phyloP scores from a whole-genome alignment of 2,113 vertebrate genomes.

The Rhea americana region DNA sequence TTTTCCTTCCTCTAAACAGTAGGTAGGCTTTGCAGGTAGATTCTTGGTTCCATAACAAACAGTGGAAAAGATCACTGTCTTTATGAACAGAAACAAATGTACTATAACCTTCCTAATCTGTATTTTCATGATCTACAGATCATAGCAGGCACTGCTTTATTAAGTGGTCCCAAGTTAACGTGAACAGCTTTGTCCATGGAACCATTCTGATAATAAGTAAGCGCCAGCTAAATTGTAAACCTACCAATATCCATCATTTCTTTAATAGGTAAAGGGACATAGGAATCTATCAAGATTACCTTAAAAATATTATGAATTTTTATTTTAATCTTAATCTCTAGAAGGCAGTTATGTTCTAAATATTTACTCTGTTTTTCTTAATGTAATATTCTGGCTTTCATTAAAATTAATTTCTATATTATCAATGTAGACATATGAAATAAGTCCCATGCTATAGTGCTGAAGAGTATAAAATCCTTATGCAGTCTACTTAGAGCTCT shows the following conservation, averaged over 20 bases:
- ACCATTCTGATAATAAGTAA: not conserved
- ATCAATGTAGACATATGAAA: not conserved
- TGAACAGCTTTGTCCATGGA: not conserved
- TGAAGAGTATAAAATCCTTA: not conserved
- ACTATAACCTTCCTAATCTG: not conserved
- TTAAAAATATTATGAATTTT: not conserved
- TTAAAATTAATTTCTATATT: not conserved
- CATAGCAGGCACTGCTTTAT: not conserved
- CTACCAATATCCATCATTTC: not conserved
- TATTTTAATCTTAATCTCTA: not conserved
- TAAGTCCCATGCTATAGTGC: not conserved
- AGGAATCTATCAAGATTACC: not conserved
- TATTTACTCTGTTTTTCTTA: not conserved
- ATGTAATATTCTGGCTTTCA: not conserved
- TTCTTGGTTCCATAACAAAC: not conserved
- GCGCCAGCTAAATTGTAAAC: not conserved
- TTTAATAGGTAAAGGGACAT: not conserved
- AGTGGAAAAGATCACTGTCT: not conserved
- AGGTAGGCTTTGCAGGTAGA: not conserved
- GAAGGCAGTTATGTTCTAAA: not conserved
- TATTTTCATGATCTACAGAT: not conserved
- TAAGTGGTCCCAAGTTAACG: slow-evolving; percentile 7
- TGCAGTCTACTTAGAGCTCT: not conserved
- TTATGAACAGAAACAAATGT: not conserved
- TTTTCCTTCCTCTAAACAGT: not conserved